Base-by-base conservation (phyloP, 2,113 vertebrate species). In the Thryonomys swinderianus region DNA sequence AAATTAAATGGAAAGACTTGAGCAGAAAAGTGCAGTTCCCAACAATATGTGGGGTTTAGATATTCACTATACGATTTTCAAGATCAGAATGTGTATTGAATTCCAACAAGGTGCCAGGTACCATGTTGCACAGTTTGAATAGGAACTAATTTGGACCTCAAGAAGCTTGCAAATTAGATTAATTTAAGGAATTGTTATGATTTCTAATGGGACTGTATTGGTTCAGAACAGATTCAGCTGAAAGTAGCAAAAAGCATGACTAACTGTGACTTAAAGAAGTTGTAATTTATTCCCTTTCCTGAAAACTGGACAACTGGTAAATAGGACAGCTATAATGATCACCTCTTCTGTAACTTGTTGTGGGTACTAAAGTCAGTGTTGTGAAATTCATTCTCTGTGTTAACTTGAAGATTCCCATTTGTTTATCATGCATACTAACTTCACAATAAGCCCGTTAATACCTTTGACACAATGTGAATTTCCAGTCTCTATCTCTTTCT, bases 1-100 rank as follows among this genome's bases (percentile, higher is more conserved):
- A 94, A 86, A 85, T 95, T 97, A 87, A 90, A 92, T 59, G 48
- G 91, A 87, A 96, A 90, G 21, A 61, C 20, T 42, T 66, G 59
- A 84, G 30, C 51, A 91, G 73, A 93, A 84, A 79, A 30, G 20
- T 27, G 45, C 17, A 85, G 20, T 21, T 91, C 30, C 37, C 18
- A 74, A 82, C 13, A 84, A 37, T 69, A 73, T 8, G 34, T 62
- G 18, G 4, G 18, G 18, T 69, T 64, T 59, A 64, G 25, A 59
- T 11, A 53, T 61, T 80, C 73, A 53, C 30, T 4, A 11, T 57
- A 20, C 6, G 30, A 88, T 73, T 93, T 93, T 90, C n/a, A 78
- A 88, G n/a, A 67, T 79, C 42, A 59, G 89, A 96, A 67, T 82
- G 32, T 5, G 0, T 45, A 45, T 11, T 74, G 27, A 71, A 95